Percentiles rank a stretch among this genome's conserved stretches.
Conservation (phyloP, 1,140 invertebrate species). For the Archivesica marissinica region DNA sequence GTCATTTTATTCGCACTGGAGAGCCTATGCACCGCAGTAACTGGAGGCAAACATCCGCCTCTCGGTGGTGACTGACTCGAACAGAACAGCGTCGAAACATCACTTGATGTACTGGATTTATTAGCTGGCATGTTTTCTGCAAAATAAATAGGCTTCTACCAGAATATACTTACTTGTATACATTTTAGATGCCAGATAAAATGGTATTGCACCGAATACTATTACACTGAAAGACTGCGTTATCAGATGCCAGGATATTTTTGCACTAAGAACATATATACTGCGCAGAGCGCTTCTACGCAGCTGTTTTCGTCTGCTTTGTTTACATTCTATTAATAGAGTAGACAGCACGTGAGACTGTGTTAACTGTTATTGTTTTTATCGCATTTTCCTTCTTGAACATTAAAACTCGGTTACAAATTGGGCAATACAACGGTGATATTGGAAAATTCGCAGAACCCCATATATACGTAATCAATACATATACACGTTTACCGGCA, state of each 20-base stretch:
- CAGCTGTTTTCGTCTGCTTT: constrained; percentile 1
- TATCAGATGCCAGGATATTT: background rate
- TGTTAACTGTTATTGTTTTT: constrained; percentile 21
- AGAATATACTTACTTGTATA: background rate
- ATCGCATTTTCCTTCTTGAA: background rate
- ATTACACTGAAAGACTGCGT: background rate
- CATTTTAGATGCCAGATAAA: background rate
- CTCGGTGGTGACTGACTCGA: constrained; percentile 28
- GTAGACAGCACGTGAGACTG: background rate
- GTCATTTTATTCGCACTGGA: constrained; percentile 55
- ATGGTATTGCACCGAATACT: background rate
- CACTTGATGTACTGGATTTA: constrained; percentile 9
- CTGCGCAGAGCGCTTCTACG: background rate
- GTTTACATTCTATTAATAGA: constrained; percentile 35
- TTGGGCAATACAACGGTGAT: background rate
- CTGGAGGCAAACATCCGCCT: constrained; percentile 11
- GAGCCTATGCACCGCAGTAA: constrained; percentile 45
- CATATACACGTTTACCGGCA: too few relatives aligned
- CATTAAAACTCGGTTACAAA: background rate
- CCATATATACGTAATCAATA: too few relatives aligned
- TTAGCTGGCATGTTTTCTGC: constrained; percentile 48
- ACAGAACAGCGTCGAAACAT: constrained; percentile 10
- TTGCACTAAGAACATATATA: background rate
- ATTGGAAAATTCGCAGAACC: too few relatives aligned
- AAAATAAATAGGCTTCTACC: background rate